These are phyloP conservation scores for Caranx ignobilis DNA, from an alignment of 2,113 vertebrate genomes.

Conservation along the genomic window DNA sequence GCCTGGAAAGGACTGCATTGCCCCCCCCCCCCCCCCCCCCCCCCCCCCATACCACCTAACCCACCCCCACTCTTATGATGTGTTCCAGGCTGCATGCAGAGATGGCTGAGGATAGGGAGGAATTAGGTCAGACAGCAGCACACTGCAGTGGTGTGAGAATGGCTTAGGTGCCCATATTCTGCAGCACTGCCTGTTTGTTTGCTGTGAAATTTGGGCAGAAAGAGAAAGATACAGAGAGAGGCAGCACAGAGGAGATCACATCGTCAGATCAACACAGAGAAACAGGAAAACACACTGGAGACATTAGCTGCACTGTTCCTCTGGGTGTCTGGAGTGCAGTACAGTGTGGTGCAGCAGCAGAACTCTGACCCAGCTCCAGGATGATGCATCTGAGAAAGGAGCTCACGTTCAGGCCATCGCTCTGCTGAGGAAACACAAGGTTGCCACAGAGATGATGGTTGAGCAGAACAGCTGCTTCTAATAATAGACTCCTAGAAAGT, in stretches of 20 bases:
- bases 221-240: neutral
- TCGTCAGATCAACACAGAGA: neutral
- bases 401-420: slow-evolving; percentile 44
- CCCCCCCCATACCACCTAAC: neutral
- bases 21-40: neutral
- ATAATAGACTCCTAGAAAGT: slow-evolving; percentile 59
- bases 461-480: slow-evolving; percentile 61
- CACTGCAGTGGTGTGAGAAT: slow-evolving; percentile 53
- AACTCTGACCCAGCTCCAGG: slow-evolving; percentile 9
- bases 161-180: slow-evolving; percentile 29
- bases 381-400: slow-evolving; percentile 27
- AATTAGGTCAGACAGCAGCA: slow-evolving; percentile 63
- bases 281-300: slow-evolving; percentile 15
- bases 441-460: slow-evolving; percentile 32
- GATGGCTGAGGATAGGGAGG: slow-evolving; percentile 30
- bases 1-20: slow-evolving; percentile 1
- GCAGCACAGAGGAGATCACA: neutral
- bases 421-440: slow-evolving; percentile 31
- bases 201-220: slow-evolving; percentile 21
- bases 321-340: neutral
- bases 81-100: slow-evolving; percentile 38
- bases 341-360: slow-evolving; percentile 26
- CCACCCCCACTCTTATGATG: slow-evolving; percentile 11
- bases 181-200: neutral
- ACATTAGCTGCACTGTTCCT: slow-evolving; percentile 21